Base-by-base conservation (phyloP, 2,113 vertebrate species). In the Ascaphus truei region DNA sequence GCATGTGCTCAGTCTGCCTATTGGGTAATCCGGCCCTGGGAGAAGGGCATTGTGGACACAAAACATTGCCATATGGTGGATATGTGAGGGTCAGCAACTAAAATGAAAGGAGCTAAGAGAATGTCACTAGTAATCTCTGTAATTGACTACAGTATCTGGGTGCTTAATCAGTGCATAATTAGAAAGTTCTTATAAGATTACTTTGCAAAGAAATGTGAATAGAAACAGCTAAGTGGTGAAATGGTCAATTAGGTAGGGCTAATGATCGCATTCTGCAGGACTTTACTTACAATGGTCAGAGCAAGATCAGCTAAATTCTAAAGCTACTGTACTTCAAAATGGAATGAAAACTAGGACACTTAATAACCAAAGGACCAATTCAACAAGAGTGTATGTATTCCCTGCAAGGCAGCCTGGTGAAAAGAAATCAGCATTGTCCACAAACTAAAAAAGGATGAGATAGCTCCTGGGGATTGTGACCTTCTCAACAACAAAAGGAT, bases 341-440 rank as follows among this genome's bases (percentile, higher is more conserved):
- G n/a, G n/a, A 11, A 12, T 12, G 18, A 30, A 62, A 62, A 62
- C 39, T 50, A 34, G 60, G 60, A 47, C 60, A 62, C 18, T 34
- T 33, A 16, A 47, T 62, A 62, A 62, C 60, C 29, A 34, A 62
- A 50, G 60, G 60, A 18, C 15, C 39, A 45, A n/a, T 61, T 61
- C 39, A 45, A 26, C 37, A 18, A 41, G 16, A 12, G 8, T 41
- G 4, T n/a, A 29, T 34, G 41, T 62, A 18, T 50, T 48, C 29
- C 4, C 43, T 48, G 29, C 43, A 4, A 15, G 60, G 43, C 41
- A 18, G 34, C n/a, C 41, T 34, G 29, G 39, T 62, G 26, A 50
- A 34, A 62, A 48, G 22, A 50, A 62, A 18, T 23, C 10, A 22
- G 16, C 29, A 62, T 23, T 33, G 26, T 23, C 29, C 39, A 22